phyloP scores from a whole-genome alignment of 2,797 vertebrate genomes.

The Cottoperca gobio region DNA sequence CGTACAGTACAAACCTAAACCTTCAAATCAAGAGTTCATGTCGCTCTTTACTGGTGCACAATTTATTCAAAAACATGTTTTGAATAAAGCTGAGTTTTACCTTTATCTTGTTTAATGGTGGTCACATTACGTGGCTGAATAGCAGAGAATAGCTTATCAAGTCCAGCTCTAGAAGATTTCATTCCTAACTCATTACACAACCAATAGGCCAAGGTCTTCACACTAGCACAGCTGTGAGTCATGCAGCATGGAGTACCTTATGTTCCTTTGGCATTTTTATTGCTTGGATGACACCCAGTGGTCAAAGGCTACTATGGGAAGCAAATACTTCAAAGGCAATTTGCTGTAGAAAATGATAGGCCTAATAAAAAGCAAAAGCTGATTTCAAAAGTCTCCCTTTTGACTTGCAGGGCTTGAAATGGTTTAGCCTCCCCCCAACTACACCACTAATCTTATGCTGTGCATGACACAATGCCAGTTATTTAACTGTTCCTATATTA shows the following conservation, averaged over 20 bases:
- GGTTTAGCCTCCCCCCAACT: neutral
- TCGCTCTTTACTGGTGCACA: neutral
- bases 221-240: constrained; percentile 74
- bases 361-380: neutral
- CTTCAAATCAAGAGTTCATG: neutral
- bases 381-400: neutral
- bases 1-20: neutral
- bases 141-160: constrained; percentile 17
- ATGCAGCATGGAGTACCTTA: constrained; percentile 62
- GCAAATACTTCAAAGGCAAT: constrained; percentile 14
- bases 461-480: neutral
- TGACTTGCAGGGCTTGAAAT: neutral
- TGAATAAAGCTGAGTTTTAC: neutral
- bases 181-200: constrained; percentile 71
- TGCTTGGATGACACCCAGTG: constrained; percentile 85
- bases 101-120: neutral
- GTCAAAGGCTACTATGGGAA: constrained; percentile 68
- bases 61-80: neutral
- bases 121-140: neutral
- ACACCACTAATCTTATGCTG: neutral
- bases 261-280: constrained; percentile 71
- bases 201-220: constrained; percentile 69
- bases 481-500: neutral
- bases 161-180: constrained; percentile 32
- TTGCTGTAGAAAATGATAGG: constrained; percentile 15